A percentile compares a stretch with the other conserved stretches of the same genome.
Evolutionary conservation across 2,888 invertebrate species (phyloP).

Genomic region (Alviniconcha strummeri): DNA sequence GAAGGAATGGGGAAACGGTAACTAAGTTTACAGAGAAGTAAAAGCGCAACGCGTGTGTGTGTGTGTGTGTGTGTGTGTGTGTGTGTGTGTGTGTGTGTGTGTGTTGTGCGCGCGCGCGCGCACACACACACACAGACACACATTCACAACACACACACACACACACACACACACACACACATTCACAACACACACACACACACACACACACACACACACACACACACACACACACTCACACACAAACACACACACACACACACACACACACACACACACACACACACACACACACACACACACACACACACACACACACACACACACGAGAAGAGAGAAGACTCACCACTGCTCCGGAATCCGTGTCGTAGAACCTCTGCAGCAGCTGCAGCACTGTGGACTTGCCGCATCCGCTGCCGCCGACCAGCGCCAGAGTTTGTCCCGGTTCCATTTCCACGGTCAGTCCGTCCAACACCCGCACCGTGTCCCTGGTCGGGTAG

Average conservation of each 20-base stretch:
- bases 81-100: no score
- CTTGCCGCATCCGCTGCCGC: constrained; percentile 72
- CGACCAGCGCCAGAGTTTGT: constrained; percentile 70
- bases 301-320: background rate
- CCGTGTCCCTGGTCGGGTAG: constrained; percentile 64
- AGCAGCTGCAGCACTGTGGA: constrained; percentile 69
- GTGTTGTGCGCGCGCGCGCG: background rate
- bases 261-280: no score
- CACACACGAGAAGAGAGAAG: background rate
- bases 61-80: no score
- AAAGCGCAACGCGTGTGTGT: no score
- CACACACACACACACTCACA: background rate
- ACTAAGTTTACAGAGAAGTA: no score
- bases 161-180: no score
- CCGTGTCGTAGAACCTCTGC: constrained; percentile 71
- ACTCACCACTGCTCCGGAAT: background rate
- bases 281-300: background rate
- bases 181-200: background rate
- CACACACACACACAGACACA: background rate
- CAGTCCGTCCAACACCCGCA: constrained; percentile 68
- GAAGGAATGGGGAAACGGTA: background rate
- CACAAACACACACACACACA: no score
- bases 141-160: no score
- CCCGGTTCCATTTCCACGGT: constrained; percentile 70
- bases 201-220: constrained; percentile 1